Base-by-base conservation (phyloP, 1,140 invertebrate genomes). In the Formica exsecta region DNA sequence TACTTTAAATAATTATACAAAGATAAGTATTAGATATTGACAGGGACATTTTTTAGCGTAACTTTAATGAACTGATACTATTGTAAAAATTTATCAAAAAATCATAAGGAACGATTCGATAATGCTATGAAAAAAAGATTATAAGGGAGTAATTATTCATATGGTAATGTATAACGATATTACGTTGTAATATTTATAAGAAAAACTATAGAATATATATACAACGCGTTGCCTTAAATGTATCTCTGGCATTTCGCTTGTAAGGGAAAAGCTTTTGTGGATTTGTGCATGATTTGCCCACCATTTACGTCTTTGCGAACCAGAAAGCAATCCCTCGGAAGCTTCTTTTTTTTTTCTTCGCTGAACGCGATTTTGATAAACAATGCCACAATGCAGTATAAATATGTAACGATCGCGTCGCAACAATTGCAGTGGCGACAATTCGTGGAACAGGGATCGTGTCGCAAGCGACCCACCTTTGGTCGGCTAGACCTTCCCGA, bases 391-490 rank as follows among this genome's bases (percentile, higher is more conserved):
- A n/a, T 22, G 22, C 44, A 4, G 41, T 44, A 44, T 3, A 19
- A 51, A 25, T 13, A 19, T 13, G 25, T 9, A 16, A 83, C 54
- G 36, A 13, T 13, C 32, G 29, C 22, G 38, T 59, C 32, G 25
- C 4, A 9, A 54, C 48, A 7, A 44, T n/a, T 32, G 19, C 41
- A 3, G 32, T 73, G 19, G 29, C 48, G 71, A 64, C 48, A 13
- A 59, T 51, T 13, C 19, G 25, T 1, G 19, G 1, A 51, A 70
- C 16, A 22, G 8, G 6, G 25, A 22, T 48, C 44, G 44, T 51
- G 5, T 51, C 13, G 9, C 7, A 2, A 19, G 36, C 48, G 25
- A 88, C 86, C 62, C 71, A 90, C 89, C 89, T 91, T 91, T 77
- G 41, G n/a, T 70, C 22, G 76, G 44, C 76, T 70, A 44, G 9